Base-by-base conservation (phyloP, 1,140 invertebrate genomes). In the Sarcophaga bullata region DNA sequence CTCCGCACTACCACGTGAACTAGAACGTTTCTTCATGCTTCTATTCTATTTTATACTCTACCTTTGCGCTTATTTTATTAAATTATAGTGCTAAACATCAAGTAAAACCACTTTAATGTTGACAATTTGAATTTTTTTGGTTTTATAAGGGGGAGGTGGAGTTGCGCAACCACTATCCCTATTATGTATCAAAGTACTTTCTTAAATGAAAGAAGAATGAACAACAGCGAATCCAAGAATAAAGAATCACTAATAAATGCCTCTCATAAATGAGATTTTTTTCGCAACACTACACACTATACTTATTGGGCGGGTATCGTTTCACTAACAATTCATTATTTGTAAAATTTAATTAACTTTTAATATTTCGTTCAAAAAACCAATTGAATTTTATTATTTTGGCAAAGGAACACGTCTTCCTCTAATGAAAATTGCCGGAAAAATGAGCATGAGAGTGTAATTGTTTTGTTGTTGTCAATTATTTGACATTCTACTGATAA, bases 11-110 rank as follows among this genome's bases (percentile, higher is more conserved):
- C 87, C 87, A 84, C 86, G 86, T 85, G 87, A 87, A 80, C 62
- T 87, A 50, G 87, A 86, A 62, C 87, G 87, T 81, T 87, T 88
- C 76, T 88, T 88, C 87, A 88, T 88, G 58, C 7, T 11, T 17
- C 8, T 25, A 2, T 47, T n/a, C 47, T 81, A 0, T 68, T 17
- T 81, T 54, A 72, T 8, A 72, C 8, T n/a, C 8, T 17, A 47
- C 25, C n/a, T 54, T 81, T 58, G 6, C n/a, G n/a, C 62, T 46
- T 19, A 3, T 48, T 15, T 25, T 62, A 11, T 6, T 25, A 37
- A 68, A 52, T 46, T 25, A 5, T 11, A 68, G 3, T 8, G n/a
- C 48, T n/a, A 37, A 68, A 10, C 10, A 11, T 8, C 9, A 73
- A 76, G 47, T 19, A 75, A n/a, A 62, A 62, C 54, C 73, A 46